A percentile compares a stretch with the other conserved stretches of the same genome.
Evolutionary conservation across 2,113 vertebrate genomes (phyloP).

Genomic region (Odocoileus hemionus): DNA sequence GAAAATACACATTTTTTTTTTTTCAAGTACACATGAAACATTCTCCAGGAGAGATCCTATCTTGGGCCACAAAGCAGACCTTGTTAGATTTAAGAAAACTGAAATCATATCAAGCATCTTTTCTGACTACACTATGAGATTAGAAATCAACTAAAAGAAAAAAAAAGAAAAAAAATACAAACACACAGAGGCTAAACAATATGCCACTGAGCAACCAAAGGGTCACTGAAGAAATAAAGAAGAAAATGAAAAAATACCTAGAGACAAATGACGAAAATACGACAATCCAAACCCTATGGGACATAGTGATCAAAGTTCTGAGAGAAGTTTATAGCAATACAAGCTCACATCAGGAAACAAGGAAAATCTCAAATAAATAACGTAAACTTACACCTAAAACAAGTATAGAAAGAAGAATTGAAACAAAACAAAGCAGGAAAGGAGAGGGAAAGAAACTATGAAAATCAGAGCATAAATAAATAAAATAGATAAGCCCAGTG

Average conservation of each 20-base stretch:
- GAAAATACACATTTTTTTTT: not conserved
- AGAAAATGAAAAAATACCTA: not conserved
- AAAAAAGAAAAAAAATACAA: not conserved
- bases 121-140: not conserved
- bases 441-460: not conserved
- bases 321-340: not conserved
- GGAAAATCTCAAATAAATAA: not conserved
- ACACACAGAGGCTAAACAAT: not conserved
- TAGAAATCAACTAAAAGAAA: not conserved
- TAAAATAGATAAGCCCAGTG: not conserved
- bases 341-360: not conserved
- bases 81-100: not conserved
- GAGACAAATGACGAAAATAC: not conserved
- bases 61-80: not conserved
- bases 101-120: not conserved
- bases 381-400: not conserved
- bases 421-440: not conserved
- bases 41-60: not conserved
- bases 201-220: not conserved
- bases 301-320: not conserved
- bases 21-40: not conserved
- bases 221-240: not conserved
- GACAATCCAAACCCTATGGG: not conserved
- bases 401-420: not conserved
- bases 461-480: not conserved